phyloP scores from a whole-genome alignment of 2,113 vertebrate species.

The Thymallus thymallus region DNA sequence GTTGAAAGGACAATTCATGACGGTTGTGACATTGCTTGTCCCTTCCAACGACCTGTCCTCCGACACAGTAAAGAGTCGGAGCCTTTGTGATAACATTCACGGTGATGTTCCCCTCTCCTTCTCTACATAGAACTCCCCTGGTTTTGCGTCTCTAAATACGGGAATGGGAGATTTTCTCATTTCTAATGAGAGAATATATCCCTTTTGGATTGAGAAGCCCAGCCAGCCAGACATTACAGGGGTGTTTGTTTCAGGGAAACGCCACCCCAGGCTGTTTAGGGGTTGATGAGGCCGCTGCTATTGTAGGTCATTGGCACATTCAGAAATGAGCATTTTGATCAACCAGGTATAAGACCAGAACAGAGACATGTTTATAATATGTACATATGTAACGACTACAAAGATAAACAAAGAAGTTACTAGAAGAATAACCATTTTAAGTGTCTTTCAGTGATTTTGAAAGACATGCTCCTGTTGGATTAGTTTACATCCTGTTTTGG shows the following conservation, averaged over 20 bases:
- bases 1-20: conserved; percentile 10
- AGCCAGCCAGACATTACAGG: conserved; percentile 52
- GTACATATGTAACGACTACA: conserved; percentile 1
- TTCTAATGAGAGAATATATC: conserved; percentile 78
- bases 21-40: conserved; percentile 17
- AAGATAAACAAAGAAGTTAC: conserved; percentile 66
- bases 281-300: conserved; percentile 45
- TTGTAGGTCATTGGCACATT: conserved; percentile 78
- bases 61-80: conserved; percentile 62
- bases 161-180: conserved; percentile 69
- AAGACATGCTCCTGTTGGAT: neutral
- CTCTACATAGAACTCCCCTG: conserved; percentile 71
- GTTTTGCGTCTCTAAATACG: conserved; percentile 76
- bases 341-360: conserved; percentile 65
- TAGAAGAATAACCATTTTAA: conserved; percentile 35
- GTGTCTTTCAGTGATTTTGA: neutral
- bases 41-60: conserved; percentile 13
- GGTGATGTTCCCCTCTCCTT: conserved; percentile 30
- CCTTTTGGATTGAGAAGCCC: conserved; percentile 72
- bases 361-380: conserved; percentile 67
- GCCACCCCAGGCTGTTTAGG: conserved; percentile 72
- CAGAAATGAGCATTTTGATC: conserved; percentile 80
- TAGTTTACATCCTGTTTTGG: conserved; percentile 12
- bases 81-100: conserved; percentile 77
- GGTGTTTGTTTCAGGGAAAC: conserved; percentile 78